These are phyloP conservation scores for Malacoctenus gilli DNA, from an alignment of 2,797 vertebrate genomes.

Conservation along the genomic window DNA sequence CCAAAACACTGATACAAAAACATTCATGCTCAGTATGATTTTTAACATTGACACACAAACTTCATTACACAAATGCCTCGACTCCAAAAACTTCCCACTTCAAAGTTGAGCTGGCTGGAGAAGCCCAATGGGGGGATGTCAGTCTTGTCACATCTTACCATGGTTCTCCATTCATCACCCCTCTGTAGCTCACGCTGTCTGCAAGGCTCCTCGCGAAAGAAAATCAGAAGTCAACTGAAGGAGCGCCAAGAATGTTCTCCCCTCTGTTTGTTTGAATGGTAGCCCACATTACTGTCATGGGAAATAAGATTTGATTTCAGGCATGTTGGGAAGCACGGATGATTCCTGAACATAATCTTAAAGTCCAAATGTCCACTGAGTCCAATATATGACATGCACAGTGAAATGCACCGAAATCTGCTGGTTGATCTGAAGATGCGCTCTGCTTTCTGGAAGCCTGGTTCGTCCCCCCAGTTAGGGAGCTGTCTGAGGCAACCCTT, in stretches of 20 bases:
- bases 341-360: slow-evolving; percentile 35
- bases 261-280: slow-evolving; percentile 47
- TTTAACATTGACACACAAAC: not conserved
- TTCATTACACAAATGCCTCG: no score
- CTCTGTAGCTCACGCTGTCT: slow-evolving; percentile 29
- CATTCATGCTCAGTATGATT: no score
- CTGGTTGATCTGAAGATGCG: no score
- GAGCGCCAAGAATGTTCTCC: slow-evolving; percentile 44
- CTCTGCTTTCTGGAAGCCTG: no score
- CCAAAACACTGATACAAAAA: no score
- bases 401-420: no score
- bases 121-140: slow-evolving; percentile 39
- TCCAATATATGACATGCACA: slow-evolving; percentile 27
- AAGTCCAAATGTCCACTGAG: slow-evolving; percentile 35
- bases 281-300: slow-evolving; percentile 52
- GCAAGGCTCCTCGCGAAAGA: slow-evolving; percentile 39
- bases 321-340: slow-evolving; percentile 44
- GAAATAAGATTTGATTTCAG: slow-evolving; percentile 53
- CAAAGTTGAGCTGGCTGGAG: slow-evolving; percentile 39
- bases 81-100: not conserved
- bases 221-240: slow-evolving; percentile 44
- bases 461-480: slow-evolving; percentile 8
- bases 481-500: slow-evolving; percentile 27
- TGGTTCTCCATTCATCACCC: slow-evolving; percentile 48
- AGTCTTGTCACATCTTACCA: slow-evolving; percentile 48